These are phyloP conservation scores for Cercocebus atys DNA, from an alignment of 2,113 vertebrate species.

Conservation along the genomic window DNA sequence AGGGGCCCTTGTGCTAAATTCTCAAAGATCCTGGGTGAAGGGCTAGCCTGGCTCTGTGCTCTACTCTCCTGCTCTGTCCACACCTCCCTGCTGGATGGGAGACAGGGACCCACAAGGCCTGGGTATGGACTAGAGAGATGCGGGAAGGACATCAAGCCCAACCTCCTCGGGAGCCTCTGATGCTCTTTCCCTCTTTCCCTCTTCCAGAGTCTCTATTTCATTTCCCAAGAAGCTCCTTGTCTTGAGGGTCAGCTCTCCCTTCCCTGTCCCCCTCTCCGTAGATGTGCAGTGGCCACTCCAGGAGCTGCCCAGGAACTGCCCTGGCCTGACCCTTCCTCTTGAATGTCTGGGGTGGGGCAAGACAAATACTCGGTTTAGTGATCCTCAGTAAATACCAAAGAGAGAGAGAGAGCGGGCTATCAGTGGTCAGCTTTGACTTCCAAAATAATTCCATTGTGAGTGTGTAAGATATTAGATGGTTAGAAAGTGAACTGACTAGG, in stretches of 20 bases:
- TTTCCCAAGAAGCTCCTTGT: neutral
- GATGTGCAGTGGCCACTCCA: too few relatives aligned
- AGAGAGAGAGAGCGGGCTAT: too few relatives aligned
- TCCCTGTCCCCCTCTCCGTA: neutral
- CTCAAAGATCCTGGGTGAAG: neutral
- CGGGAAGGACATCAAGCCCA: too few relatives aligned
- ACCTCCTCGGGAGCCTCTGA: neutral
- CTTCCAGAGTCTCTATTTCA: neutral
- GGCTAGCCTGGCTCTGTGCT: neutral
- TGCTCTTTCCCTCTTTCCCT: neutral
- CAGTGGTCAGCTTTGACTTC: neutral
- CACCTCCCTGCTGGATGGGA: neutral
- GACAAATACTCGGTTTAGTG: neutral
- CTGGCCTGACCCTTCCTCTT: neutral
- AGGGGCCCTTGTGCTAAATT: neutral
- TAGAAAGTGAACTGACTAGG: neutral
- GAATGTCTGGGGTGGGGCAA: neutral
- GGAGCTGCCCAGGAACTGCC: neutral
- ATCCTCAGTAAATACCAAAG: neutral
- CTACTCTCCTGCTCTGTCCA: neutral
- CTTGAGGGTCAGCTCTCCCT: neutral
- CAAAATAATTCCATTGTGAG: neutral
- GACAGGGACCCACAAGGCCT: neutral
- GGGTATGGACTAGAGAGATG: too few relatives aligned
- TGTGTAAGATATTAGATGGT: neutral